A percentile compares a stretch with the other conserved stretches of the same genome.
Evolutionary conservation across 2,888 invertebrate genomes (phyloP).

Genomic region (Periphyllus acericola): DNA sequence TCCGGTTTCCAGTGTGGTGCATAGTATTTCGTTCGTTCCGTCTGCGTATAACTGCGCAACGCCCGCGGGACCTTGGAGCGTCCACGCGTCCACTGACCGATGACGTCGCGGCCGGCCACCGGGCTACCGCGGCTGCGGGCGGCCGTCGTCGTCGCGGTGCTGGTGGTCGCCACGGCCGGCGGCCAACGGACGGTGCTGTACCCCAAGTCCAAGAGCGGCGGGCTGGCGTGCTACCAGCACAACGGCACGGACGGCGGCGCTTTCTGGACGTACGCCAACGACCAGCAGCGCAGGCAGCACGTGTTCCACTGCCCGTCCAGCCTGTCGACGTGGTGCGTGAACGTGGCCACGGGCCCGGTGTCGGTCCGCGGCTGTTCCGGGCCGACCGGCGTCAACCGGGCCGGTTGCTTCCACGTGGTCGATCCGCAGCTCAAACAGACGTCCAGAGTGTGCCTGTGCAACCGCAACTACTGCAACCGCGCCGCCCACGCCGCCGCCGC

Average conservation of each 20-base stretch:
- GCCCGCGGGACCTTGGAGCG: too few species aligned
- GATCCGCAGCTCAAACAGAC: not conserved
- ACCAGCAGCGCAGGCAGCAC: constrained; percentile 27
- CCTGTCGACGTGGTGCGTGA: constrained; percentile 57
- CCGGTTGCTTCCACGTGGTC: constrained; percentile 48
- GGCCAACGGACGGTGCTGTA: constrained; percentile 19
- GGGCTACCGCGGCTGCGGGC: too few species aligned
- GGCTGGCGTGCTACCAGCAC: constrained; percentile 48
- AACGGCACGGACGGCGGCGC: constrained; percentile 45
- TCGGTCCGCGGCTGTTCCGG: constrained; percentile 57
- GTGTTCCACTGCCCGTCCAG: constrained; percentile 58
- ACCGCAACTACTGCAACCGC: constrained; percentile 18
- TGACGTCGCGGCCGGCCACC: not conserved
- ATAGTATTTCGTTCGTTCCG: too few species aligned
- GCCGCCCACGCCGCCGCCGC: not conserved
- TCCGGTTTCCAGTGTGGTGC: too few species aligned
- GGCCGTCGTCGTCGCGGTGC: not conserved
- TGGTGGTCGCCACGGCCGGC: not conserved
- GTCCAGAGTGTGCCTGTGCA: constrained; percentile 53
- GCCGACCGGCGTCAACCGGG: constrained; percentile 50
- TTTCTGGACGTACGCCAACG: constrained; percentile 52
- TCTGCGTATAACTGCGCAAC: too few species aligned
- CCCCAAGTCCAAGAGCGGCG: constrained; percentile 37
- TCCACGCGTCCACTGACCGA: not conserved
- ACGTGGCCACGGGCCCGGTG: constrained; percentile 24